phyloP scores from a whole-genome alignment of 2,113 vertebrate genomes.

The Cottus gobio region DNA sequence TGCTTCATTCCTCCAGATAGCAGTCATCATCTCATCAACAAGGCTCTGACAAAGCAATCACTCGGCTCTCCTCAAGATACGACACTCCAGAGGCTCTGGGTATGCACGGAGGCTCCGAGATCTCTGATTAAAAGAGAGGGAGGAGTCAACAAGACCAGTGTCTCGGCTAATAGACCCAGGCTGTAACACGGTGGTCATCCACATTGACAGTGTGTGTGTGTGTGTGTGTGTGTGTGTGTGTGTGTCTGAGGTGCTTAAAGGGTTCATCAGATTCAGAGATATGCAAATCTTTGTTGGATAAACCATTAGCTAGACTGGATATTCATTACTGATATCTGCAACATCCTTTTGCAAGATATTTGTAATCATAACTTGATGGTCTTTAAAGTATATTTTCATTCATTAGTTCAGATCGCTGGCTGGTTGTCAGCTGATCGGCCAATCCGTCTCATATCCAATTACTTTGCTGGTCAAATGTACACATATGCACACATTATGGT shows the following conservation, averaged over 20 bases:
- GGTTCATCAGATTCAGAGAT: not conserved
- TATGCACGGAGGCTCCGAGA: conserved; percentile 29
- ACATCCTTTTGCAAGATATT: not conserved
- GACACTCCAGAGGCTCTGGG: conserved; percentile 41
- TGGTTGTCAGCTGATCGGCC: not conserved
- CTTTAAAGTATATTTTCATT: not conserved
- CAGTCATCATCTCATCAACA: conserved; percentile 48
- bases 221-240: conserved; percentile 1
- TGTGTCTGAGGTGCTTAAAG: conserved; percentile 4
- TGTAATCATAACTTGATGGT: not conserved
- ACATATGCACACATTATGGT: no score
- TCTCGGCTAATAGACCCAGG: conserved; percentile 8
- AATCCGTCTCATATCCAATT: not conserved
- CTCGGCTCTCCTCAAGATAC: conserved; percentile 42
- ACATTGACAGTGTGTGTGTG: not conserved
- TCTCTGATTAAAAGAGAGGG: conserved; percentile 44
- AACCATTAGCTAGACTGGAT: not conserved
- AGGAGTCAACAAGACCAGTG: conserved; percentile 3
- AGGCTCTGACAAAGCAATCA: conserved; percentile 45
- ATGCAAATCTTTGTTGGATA: not conserved
- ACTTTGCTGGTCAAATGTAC: not conserved
- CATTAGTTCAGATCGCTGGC: not conserved
- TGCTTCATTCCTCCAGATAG: not conserved
- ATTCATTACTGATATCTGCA: not conserved
- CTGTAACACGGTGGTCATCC: conserved; percentile 17